These are phyloP conservation scores for Corydoras sp. DNA, from an alignment of 2,113 vertebrate species.

Conservation along the genomic window DNA sequence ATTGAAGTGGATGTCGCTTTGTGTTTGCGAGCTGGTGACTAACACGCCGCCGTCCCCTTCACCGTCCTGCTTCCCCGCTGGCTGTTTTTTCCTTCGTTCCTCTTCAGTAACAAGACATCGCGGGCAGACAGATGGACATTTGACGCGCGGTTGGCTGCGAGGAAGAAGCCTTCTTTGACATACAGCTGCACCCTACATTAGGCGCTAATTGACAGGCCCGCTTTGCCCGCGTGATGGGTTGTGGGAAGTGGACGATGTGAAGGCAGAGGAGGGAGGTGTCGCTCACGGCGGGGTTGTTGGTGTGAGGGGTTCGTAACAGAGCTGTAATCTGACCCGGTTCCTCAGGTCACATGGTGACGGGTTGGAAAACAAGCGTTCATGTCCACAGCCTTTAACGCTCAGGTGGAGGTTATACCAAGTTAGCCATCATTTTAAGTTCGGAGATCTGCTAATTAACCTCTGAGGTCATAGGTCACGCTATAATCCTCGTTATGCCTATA, in stretches of 20 bases:
- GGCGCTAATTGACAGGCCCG: conserved; percentile 73
- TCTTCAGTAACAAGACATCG: conserved; percentile 59
- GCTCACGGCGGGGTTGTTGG: conserved; percentile 65
- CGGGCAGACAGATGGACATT: conserved; percentile 58
- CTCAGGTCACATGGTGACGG: conserved; percentile 26
- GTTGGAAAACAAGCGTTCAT: not conserved
- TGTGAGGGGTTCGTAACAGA: conserved; percentile 55
- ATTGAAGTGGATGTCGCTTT: conserved; percentile 68
- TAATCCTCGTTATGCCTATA: too few species aligned
- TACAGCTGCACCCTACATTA: conserved; percentile 62
- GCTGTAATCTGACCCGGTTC: conserved; percentile 60
- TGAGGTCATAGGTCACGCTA: not conserved
- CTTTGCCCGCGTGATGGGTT: conserved; percentile 62
- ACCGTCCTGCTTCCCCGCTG: conserved; percentile 46
- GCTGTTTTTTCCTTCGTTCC: conserved; percentile 46
- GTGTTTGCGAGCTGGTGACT: conserved; percentile 63
- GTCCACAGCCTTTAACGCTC: too few species aligned
- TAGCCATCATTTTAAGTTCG: too few species aligned
- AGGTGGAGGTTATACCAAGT: too few species aligned
- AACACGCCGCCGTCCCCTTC: conserved; percentile 68
- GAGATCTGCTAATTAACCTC: not conserved
- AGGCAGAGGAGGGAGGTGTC: conserved; percentile 74
- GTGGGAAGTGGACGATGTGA: conserved; percentile 59
- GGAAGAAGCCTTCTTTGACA: conserved; percentile 50
- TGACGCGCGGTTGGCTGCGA: conserved; percentile 43